A percentile compares a stretch with the other conserved stretches of the same genome.
Conservation (phyloP, 2,797 vertebrate species). For the Enteromius fasciolatus region DNA sequence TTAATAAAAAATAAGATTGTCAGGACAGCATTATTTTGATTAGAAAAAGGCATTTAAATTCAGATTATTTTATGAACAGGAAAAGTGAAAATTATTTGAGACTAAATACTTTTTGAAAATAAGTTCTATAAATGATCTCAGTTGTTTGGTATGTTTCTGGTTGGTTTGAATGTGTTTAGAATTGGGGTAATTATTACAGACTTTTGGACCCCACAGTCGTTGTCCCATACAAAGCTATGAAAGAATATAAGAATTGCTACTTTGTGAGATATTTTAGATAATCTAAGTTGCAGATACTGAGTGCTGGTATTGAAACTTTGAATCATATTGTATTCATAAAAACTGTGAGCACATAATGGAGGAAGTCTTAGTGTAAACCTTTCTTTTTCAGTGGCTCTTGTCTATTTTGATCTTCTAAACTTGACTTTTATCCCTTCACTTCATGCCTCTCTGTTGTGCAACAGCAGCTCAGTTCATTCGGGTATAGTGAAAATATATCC, state of each 20-base stretch:
- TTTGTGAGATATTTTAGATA: not conserved
- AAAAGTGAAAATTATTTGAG: no score
- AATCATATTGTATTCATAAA: not conserved
- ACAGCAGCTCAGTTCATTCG: slow-evolving; percentile 19
- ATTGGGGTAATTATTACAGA: not conserved
- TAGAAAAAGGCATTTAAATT: not conserved
- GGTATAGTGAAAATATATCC: slow-evolving; percentile 28
- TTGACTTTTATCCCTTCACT: slow-evolving; percentile 41
- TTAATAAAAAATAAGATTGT: not conserved
- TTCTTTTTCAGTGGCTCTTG: slow-evolving; percentile 44
- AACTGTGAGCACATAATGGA: not conserved
- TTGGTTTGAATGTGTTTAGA: not conserved
- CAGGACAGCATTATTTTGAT: not conserved
- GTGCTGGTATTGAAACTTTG: not conserved
- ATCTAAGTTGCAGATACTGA: not conserved
- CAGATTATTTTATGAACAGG: not conserved
- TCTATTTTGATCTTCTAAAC: slow-evolving; percentile 42
- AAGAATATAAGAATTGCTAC: not conserved
- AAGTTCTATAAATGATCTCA: not conserved
- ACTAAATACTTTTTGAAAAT: not conserved
- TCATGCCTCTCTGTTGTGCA: slow-evolving; percentile 47
- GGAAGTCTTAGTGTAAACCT: slow-evolving; percentile 6
- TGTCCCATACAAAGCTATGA: not conserved
- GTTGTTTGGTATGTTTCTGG: not conserved
- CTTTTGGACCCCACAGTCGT: not conserved